Conservation (phyloP, 2,888 invertebrate genomes). For the Rhyacophila evoluta region DNA sequence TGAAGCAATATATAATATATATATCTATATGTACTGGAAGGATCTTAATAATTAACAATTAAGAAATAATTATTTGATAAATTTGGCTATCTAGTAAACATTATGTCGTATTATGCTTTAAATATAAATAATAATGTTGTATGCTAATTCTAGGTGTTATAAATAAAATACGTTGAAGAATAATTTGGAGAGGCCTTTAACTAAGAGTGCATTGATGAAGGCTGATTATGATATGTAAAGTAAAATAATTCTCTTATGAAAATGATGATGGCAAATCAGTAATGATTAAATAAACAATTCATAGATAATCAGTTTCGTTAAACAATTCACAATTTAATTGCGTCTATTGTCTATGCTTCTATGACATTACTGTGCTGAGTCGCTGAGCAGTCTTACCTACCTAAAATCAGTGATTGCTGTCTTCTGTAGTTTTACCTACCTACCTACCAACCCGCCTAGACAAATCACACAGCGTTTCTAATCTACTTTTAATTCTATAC, state of each 20-base stretch:
- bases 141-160: no score
- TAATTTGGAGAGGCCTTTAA: no score
- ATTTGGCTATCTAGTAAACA: no score
- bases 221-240: no score
- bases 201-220: no score
- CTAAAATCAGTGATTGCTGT: conserved; percentile 22
- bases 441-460: conserved; percentile 43
- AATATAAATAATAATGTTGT: no score
- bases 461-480: conserved; percentile 54
- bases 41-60: no score
- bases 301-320: not conserved
- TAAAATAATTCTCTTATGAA: not conserved
- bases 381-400: not conserved
- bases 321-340: conserved; percentile 13
- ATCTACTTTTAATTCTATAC: conserved; percentile 55
- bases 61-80: no score
- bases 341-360: conserved; percentile 10
- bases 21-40: no score
- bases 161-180: no score
- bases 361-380: not conserved
- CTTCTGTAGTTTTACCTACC: not conserved
- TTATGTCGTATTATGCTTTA: no score
- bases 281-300: conserved; percentile 22
- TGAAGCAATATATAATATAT: no score
- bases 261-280: not conserved